phyloP scores from a whole-genome alignment of 2,888 invertebrate species.

The Beris chalybata region DNA sequence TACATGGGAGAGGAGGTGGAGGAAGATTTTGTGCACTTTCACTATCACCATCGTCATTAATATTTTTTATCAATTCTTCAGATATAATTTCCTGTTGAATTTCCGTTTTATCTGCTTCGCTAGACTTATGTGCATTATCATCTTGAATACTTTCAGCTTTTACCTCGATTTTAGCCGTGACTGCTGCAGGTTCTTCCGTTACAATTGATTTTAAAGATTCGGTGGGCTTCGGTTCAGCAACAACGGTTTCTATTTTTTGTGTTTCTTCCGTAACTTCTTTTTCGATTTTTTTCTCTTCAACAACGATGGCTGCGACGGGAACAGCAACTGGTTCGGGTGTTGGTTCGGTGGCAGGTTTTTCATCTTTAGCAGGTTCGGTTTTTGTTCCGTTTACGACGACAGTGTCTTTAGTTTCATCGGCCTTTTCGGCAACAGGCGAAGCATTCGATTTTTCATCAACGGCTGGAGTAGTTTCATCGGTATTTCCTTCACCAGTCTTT shows the following conservation, averaged over 20 bases:
- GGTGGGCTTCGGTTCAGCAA: conserved; percentile 39
- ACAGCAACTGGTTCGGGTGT: conserved; percentile 34
- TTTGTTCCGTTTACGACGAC: conserved; percentile 11
- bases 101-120: conserved; percentile 43
- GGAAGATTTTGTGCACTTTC: conserved; percentile 40
- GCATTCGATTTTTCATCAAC: conserved; percentile 24
- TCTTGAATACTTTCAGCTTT: conserved; percentile 40
- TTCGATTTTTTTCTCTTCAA: background rate
- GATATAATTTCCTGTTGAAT: conserved; percentile 47
- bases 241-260: conserved; percentile 31
- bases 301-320: conserved; percentile 11
- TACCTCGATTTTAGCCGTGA: conserved; percentile 41
- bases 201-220: conserved; percentile 32
- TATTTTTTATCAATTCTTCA: conserved; percentile 40
- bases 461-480: conserved; percentile 25
- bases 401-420: conserved; percentile 25
- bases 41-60: conserved; percentile 39
- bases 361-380: conserved; percentile 32
- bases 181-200: conserved; percentile 27
- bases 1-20: conserved; percentile 73
- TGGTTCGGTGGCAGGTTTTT: conserved; percentile 33
- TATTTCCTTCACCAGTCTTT: conserved; percentile 29
- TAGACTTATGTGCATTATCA: conserved; percentile 50
- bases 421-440: conserved; percentile 20
- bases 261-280: background rate